Evolutionary conservation across 2,797 vertebrate species (phyloP), one percentile per base, ranked within the genome.

Genomic region (Menidia menidia): DNA sequence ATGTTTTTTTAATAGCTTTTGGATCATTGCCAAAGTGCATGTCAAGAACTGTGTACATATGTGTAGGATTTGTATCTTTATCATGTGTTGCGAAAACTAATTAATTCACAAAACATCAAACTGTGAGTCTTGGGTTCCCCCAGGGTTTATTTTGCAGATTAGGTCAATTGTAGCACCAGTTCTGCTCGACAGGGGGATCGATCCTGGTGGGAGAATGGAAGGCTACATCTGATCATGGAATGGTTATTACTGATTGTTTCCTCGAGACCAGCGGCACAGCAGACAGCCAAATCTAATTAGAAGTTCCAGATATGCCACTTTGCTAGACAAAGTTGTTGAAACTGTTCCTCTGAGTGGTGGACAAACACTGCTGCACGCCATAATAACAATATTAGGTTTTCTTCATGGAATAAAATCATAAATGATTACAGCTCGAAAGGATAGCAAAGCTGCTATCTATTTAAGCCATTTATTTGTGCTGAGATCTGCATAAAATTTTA

Each of bases 231-330:
- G 85, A 85, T 87, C 83, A 73, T 70, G 67, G 69, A 55, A 86
- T 64, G 66, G 80, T 69, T 83, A 81, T 50, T 64, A 68, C 81
- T 89, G 88, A 90, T 90, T 81, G 87, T 88, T 92, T 93, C 84
- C 87, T 47, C 50, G 73, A 90, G 78, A 85, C 73, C 80, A 69
- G 82, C 42, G 75, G 83, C 81, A 68, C 78, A 71, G 51, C 83
- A 88, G 85, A 83, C 83, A 83, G 74, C 71, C 60, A 83, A 69
- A 71, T 70, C 81, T 88, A 79, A 92, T 91, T 87, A 89, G 76
- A 62, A 73, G 60, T 80, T 79, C 73, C 76, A 81, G 81, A 87
- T 70, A 84, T 56, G 68, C 68, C 77, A 60, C 74, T 75, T 79
- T 88, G 85, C 81, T 86, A 84, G 81, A 75, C n/a, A 32, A 70